Conservation (phyloP, 2,888 invertebrate genomes). For the Lingula anatina region DNA sequence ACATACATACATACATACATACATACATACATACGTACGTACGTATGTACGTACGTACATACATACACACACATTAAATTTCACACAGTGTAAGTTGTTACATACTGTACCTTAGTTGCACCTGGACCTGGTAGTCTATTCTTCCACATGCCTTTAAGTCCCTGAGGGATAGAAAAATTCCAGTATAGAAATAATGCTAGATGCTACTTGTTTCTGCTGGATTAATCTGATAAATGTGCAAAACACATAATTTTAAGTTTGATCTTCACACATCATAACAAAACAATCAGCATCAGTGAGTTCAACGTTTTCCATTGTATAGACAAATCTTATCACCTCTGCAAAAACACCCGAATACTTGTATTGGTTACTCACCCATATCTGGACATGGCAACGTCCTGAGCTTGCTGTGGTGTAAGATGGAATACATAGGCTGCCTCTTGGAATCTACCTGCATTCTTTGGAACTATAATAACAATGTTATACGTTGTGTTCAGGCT, state of each 20-base stretch:
- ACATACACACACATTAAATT: conserved; percentile 2
- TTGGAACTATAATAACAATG: conserved; percentile 33
- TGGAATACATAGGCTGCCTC: conserved; percentile 84
- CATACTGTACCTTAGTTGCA: conserved; percentile 78
- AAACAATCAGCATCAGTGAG: too few relatives aligned
- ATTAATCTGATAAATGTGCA: too few relatives aligned
- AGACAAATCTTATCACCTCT: background rate
- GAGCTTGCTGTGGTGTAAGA: conserved; percentile 86
- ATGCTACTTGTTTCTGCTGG: too few relatives aligned
- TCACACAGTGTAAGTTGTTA: too few relatives aligned
- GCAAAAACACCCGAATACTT: background rate
- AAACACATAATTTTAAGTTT: background rate
- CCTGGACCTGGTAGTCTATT: conserved; percentile 68
- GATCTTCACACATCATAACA: too few relatives aligned
- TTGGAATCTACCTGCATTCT: conserved; percentile 62
- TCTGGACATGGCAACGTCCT: conserved; percentile 79
- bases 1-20: conserved; percentile 50
- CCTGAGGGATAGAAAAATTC: too few relatives aligned
- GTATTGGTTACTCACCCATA: too few relatives aligned
- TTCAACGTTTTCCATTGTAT: background rate
- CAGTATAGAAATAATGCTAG: too few relatives aligned
- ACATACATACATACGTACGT: background rate
- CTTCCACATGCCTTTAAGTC: conserved; percentile 53
- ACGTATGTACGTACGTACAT: background rate
- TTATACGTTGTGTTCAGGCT: too few relatives aligned